A percentile compares a stretch with the other conserved stretches of the same genome.
These are phyloP conservation scores for Mya arenaria DNA, from an alignment of 1,140 invertebrate species.

Conservation along the genomic window DNA sequence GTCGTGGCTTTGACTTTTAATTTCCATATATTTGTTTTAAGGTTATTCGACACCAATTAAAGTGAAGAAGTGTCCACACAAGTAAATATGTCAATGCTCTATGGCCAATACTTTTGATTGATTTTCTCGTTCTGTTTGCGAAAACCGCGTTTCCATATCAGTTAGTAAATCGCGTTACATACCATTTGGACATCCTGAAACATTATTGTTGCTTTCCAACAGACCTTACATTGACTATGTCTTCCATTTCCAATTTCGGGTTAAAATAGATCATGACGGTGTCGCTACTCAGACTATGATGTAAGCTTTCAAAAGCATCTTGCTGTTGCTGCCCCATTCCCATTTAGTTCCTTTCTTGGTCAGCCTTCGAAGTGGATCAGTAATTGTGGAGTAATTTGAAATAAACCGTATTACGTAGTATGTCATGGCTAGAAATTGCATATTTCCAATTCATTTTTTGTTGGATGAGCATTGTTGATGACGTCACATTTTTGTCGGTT, in stretches of 20 bases:
- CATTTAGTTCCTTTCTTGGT: background rate
- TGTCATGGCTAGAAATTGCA: conserved; percentile 60
- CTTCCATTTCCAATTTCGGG: background rate
- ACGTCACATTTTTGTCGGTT: conserved; percentile 25
- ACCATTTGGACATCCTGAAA: background rate
- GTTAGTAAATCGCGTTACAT: no score
- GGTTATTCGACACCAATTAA: no score
- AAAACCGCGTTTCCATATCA: no score
- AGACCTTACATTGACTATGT: background rate
- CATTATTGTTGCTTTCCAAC: background rate
- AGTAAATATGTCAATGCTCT: no score
- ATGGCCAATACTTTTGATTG: no score
- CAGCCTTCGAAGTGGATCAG: background rate
- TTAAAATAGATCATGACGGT: background rate
- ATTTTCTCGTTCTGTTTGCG: no score
- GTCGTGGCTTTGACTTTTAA: no score
- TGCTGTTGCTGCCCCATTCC: background rate
- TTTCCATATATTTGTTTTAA: no score
- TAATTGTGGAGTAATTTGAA: background rate
- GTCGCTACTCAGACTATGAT: background rate
- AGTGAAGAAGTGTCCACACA: no score
- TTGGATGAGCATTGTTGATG: background rate
- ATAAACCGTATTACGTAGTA: background rate
- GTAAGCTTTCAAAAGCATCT: background rate
- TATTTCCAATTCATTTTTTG: conserved; percentile 48